Evolutionary conservation across 2,888 invertebrate species (phyloP).

Genomic region (Synanthedon myopaeformis): DNA sequence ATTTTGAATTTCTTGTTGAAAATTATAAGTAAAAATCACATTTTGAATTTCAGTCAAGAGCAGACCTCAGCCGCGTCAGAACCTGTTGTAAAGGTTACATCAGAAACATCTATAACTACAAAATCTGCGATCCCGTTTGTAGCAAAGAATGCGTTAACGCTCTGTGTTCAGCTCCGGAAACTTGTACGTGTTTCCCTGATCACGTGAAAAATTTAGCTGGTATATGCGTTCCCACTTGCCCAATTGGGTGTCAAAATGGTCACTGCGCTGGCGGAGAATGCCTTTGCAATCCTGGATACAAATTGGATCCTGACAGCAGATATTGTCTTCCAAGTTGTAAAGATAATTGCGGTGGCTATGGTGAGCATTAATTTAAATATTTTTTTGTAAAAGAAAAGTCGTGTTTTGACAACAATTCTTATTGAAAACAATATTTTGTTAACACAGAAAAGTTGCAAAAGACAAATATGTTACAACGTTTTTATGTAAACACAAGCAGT

Average conservation of each 20-base stretch:
- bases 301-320: constrained; percentile 64
- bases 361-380: constrained; percentile 18
- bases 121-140: constrained; percentile 73
- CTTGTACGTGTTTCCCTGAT: constrained; percentile 74
- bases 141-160: constrained; percentile 72
- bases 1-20: no score
- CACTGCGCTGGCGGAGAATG: constrained; percentile 73
- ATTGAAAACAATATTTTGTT: no score
- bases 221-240: constrained; percentile 75
- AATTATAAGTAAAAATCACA: no score
- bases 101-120: constrained; percentile 67
- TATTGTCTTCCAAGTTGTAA: constrained; percentile 73
- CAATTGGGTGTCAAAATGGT: constrained; percentile 76
- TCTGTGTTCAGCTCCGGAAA: constrained; percentile 73
- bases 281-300: constrained; percentile 72
- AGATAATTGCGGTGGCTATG: constrained; percentile 59
- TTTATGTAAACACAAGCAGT: no score
- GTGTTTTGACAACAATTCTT: background rate
- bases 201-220: constrained; percentile 66
- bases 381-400: background rate
- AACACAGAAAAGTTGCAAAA: no score
- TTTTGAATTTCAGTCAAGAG: constrained; percentile 54
- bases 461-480: no score
- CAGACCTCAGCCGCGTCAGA: constrained; percentile 74
- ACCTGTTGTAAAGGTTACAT: constrained; percentile 80